phyloP scores from a whole-genome alignment of 23 tunicate species.

The Halocynthia roretzi region DNA sequence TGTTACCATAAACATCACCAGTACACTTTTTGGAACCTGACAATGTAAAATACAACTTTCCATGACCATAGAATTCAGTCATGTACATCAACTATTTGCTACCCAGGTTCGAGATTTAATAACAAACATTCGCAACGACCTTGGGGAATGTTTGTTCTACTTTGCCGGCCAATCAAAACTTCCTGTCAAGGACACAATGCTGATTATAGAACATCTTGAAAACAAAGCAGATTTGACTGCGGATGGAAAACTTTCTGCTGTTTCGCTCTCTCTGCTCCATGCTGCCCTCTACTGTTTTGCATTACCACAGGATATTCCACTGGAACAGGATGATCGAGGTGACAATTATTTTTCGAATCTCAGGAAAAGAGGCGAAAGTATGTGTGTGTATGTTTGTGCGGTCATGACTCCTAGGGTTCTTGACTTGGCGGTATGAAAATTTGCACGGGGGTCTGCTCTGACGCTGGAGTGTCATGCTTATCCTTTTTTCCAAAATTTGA shows the following conservation, averaged over 20 bases:
- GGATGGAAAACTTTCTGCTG: conserved; percentile 46
- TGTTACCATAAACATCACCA: too few species aligned
- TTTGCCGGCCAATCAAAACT: conserved; percentile 81
- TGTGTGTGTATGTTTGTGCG: too few species aligned
- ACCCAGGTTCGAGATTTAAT: conserved; percentile 70
- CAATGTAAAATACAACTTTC: too few species aligned
- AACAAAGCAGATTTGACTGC: conserved; percentile 32
- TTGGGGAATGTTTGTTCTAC: conserved; percentile 70
- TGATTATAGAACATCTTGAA: conserved; percentile 46
- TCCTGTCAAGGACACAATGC: conserved; percentile 32
- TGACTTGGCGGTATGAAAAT: neutral
- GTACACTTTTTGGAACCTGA: too few species aligned
- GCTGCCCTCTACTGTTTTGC: conserved; percentile 58
- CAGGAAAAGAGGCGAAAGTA: too few species aligned
- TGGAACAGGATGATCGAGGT: conserved; percentile 24
- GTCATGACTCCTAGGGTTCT: neutral
- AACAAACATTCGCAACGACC: conserved; percentile 41
- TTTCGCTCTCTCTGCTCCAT: conserved; percentile 43
- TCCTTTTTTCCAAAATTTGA: neutral
- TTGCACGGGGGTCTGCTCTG: neutral
- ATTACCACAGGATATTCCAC: conserved; percentile 30
- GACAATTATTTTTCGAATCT: too few species aligned
- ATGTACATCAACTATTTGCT: too few species aligned
- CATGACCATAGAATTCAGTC: too few species aligned
- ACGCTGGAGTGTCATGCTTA: neutral